A percentile compares a stretch with the other conserved stretches of the same genome.
Conservation (phyloP, 2,797 vertebrate genomes). For the Neoniphon sammara region DNA sequence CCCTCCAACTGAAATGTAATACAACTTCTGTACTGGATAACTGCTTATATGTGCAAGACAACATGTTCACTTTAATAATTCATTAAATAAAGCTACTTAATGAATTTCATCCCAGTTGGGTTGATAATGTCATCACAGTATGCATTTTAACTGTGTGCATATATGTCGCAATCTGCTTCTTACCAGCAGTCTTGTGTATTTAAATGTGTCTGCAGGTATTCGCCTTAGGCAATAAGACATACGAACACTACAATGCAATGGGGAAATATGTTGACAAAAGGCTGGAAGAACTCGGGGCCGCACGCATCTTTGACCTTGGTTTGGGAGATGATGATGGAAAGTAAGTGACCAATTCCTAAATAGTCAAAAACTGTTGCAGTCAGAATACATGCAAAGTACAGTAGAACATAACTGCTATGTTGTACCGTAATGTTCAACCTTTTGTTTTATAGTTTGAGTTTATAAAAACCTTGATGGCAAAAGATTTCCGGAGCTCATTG, state of each 20-base stretch:
- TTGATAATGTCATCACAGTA: not conserved
- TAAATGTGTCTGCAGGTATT: slow-evolving; percentile 87
- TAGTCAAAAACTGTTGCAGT: too few species aligned
- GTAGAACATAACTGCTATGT: too few species aligned
- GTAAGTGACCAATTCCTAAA: slow-evolving; percentile 82
- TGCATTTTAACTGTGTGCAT: not conserved
- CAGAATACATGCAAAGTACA: too few species aligned
- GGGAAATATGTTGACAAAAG: slow-evolving; percentile 96
- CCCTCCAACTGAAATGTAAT: not conserved
- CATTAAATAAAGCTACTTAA: too few species aligned
- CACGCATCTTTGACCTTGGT: slow-evolving; percentile 94
- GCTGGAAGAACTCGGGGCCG: slow-evolving; percentile 91
- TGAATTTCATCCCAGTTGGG: too few species aligned
- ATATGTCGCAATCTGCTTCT: too few species aligned
- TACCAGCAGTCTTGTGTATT: not conserved
- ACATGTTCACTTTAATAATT: not conserved
- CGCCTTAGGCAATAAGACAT: slow-evolving; percentile 97
- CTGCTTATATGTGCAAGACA: too few species aligned
- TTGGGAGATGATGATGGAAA: slow-evolving; percentile 95
- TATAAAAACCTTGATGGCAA: too few species aligned
- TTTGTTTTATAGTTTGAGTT: too few species aligned
- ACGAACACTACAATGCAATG: slow-evolving; percentile 98
- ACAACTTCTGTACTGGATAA: not conserved
- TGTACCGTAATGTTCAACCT: too few species aligned
- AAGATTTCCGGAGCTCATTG: not conserved